These are phyloP conservation scores for Oreocharis arfaki DNA, from an alignment of 2,113 vertebrate genomes.

Conservation along the genomic window DNA sequence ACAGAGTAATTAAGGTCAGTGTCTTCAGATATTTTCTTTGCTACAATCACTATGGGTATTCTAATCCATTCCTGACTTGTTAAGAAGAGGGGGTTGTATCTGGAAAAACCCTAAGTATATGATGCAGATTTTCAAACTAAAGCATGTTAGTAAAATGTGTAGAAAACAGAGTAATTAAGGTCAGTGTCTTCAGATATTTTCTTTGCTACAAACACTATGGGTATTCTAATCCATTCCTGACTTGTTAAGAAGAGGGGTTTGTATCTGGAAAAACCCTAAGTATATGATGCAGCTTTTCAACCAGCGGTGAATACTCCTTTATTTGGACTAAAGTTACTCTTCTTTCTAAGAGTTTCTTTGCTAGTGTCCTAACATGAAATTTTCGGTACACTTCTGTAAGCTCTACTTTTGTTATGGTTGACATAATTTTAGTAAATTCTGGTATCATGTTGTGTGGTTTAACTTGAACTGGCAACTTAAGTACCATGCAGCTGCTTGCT, in stretches of 20 bases:
- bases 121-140: not conserved
- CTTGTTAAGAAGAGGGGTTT: not conserved
- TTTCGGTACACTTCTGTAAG: not conserved
- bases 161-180: not conserved
- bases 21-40: too few species aligned
- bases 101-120: too few species aligned
- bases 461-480: not conserved
- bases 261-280: not conserved
- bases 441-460: accelerated
- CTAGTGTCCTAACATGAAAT: not conserved
- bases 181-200: not conserved
- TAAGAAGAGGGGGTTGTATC: too few species aligned
- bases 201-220: not conserved
- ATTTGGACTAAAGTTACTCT: not conserved
- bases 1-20: too few species aligned
- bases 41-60: too few species aligned
- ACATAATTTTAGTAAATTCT: not conserved
- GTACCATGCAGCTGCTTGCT: not conserved
- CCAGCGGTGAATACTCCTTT: not conserved
- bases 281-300: not conserved
- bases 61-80: too few species aligned
- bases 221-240: not conserved
- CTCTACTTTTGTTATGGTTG: not conserved
- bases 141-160: not conserved
- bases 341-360: not conserved